Base-by-base conservation (phyloP, 1,140 invertebrate species). In the Calliphora vicina region DNA sequence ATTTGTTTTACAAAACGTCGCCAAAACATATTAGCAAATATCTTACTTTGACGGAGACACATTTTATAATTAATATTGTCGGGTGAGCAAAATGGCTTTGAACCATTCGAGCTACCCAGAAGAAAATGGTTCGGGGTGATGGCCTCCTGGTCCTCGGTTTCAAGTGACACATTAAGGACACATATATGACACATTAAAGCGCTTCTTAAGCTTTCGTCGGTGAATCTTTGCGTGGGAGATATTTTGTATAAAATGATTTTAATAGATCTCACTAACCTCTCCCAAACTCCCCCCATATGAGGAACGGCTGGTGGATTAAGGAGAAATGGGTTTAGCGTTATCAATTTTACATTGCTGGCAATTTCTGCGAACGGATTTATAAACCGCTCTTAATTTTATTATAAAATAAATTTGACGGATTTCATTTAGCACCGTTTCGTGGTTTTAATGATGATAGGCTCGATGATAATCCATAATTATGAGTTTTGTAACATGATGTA, bases 81-180 rank as follows among this genome's bases (percentile, higher is more conserved):
- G 71, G 23, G 4, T 23, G 26, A 72, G 71, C 71, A 72, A 9
- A 29, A 29, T 42, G 74, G 74, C 27, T 78, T 78, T 20, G 74
- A 5, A n/a, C 43, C 82, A 27, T 80, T 82, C 15, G n/a, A 83
- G 2, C 26, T 13, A 0, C 85, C 84, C 20, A 85, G 61, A n/a
- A 86, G 71, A 43, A 89, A 87, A 45, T 90, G 86, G 15, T 87
- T 88, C 0, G 88, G 88, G 0, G 88, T 90, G 0, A 90, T 78
- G 0, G 87, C 83, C 27, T 86, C 88, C 0, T 80, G 50, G 26
- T 88, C 86, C 1, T 86, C 29, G n/a, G n/a, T n/a, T n/a, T n/a
- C n/a, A n/a, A n/a, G n/a, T n/a, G n/a, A n/a, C n/a, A n/a, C n/a
- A n/a, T n/a, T n/a, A n/a, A n/a, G n/a, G n/a, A 8, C 0, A 83